Evolutionary conservation across 2,113 vertebrate species (phyloP).

Genomic region (Petroica traversi): DNA sequence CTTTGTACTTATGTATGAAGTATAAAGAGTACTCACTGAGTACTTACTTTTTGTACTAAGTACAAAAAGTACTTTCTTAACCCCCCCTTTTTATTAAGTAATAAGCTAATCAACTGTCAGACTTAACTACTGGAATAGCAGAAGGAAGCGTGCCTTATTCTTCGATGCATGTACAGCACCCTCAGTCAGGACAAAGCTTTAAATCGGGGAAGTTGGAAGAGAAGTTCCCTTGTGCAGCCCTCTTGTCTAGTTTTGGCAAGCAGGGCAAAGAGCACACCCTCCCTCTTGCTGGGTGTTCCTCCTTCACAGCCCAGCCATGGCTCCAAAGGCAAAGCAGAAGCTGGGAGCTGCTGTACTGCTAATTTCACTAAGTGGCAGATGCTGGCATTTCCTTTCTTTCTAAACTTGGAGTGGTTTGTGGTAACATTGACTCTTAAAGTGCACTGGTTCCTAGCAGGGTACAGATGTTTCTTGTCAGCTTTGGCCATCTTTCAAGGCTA

Average conservation of each 20-base stretch:
- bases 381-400: not conserved
- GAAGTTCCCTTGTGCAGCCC: not conserved
- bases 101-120: not conserved
- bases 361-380: not conserved
- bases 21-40: not conserved
- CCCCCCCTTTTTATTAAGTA: not conserved
- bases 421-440: accelerated
- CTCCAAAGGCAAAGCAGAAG: not conserved
- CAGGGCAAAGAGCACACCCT: not conserved
- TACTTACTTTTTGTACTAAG: not conserved
- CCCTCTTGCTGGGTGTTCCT: not conserved
- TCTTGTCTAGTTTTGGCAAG: not conserved
- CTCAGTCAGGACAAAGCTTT: not conserved
- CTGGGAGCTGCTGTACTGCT: not conserved
- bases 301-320: not conserved
- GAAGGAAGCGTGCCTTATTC: not conserved
- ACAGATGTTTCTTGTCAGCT: conserved; percentile 46
- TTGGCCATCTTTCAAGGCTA: conserved; percentile 38
- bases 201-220: not conserved
- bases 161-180: accelerated
- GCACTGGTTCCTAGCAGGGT: not conserved
- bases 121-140: not conserved
- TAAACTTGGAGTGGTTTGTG: not conserved
- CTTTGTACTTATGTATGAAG: not conserved
- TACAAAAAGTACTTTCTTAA: not conserved